Conservation (phyloP, 2,888 invertebrate genomes). For the Epistrophe eligans region DNA sequence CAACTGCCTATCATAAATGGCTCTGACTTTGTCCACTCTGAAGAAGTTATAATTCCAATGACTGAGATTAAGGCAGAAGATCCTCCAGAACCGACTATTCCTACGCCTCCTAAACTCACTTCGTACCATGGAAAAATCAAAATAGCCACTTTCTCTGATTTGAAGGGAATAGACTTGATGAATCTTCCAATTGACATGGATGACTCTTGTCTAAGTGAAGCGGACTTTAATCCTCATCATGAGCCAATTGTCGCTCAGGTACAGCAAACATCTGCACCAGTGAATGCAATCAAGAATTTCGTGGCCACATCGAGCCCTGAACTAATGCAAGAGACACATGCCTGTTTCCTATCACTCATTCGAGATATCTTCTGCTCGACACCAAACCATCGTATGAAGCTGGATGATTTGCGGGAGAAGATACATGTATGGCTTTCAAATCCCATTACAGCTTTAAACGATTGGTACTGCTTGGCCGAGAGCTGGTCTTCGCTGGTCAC, state of each 20-base stretch:
- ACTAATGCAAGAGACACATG: constrained; percentile 92
- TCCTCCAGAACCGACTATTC: constrained; percentile 16
- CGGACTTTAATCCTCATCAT: constrained; percentile 61
- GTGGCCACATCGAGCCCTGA: constrained; percentile 81
- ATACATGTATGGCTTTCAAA: constrained; percentile 90
- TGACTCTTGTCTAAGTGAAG: constrained; percentile 82
- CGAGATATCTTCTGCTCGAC: constrained; percentile 94
- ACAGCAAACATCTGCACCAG: constrained; percentile 21
- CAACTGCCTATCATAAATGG: constrained; percentile 60
- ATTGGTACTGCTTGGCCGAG: constrained; percentile 89
- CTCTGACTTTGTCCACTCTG: constrained; percentile 53
- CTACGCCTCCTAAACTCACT: constrained; percentile 56
- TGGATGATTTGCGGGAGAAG: constrained; percentile 89
- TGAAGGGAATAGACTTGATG: constrained; percentile 90
- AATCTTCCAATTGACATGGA: constrained; percentile 90
- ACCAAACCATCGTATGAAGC: constrained; percentile 92
- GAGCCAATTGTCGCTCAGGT: constrained; percentile 18
- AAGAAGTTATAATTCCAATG: constrained; percentile 65
- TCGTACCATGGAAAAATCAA: constrained; percentile 68
- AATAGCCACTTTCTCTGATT: constrained; percentile 81
- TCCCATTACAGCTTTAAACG: constrained; percentile 92
- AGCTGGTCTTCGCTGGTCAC: constrained; percentile 91
- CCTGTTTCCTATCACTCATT: constrained; percentile 94
- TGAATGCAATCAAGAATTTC: constrained; percentile 27
- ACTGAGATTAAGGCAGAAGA: constrained; percentile 58